phyloP scores from a whole-genome alignment of 2,113 vertebrate species.

The Cheilinus undulatus region DNA sequence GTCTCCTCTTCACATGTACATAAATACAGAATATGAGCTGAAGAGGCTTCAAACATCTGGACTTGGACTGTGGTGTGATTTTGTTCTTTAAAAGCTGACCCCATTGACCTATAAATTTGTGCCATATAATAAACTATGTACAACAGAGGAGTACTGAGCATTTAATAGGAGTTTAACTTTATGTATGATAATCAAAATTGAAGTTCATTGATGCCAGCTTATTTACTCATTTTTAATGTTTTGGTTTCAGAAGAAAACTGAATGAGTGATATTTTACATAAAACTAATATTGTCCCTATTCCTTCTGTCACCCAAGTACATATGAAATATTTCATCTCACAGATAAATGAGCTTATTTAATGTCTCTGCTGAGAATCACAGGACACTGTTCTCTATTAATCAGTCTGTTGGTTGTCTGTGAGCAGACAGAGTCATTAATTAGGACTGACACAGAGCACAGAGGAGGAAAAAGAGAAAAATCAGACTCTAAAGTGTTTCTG shows the following conservation, averaged over 20 bases:
- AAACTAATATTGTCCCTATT: no score
- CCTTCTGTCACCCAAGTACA: not conserved
- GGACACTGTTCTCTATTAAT: constrained; percentile 33
- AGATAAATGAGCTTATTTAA: constrained; percentile 10
- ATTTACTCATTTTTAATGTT: no score
- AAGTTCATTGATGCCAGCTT: no score
- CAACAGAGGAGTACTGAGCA: no score
- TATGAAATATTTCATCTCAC: not conserved
- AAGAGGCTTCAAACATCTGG: not conserved
- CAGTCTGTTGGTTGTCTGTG: constrained; percentile 13
- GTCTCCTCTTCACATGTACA: not conserved
- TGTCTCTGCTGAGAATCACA: not conserved
- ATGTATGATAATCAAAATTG: no score
- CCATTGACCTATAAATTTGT: no score
- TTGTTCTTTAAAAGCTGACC: not conserved
- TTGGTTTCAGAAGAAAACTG: no score
- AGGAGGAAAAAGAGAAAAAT: not conserved
- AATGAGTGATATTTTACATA: no score
- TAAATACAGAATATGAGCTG: not conserved
- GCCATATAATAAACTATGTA: no score
- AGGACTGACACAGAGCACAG: not conserved
- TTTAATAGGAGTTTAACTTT: no score
- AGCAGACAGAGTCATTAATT: constrained; percentile 39
- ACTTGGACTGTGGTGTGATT: not conserved
- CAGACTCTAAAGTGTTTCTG: not conserved